Base-by-base conservation (phyloP, 1,140 invertebrate species). In the Bombus waltoni region DNA sequence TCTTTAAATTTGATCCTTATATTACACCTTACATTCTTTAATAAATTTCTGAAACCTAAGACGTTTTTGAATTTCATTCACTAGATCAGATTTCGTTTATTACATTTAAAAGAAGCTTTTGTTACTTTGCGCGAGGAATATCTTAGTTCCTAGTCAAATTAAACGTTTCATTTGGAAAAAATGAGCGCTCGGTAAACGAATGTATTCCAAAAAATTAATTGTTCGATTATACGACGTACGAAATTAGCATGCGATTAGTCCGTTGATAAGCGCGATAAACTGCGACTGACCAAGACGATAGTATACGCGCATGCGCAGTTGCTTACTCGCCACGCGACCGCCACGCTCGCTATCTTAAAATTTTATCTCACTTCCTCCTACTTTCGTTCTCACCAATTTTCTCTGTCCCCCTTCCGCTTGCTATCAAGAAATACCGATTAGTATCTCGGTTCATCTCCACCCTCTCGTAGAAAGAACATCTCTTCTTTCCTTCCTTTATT, bases 271-370 rank as follows among this genome's bases (percentile, higher is more conserved):
- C 22, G 38, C n/a, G 40, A 11, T 42, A 73, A 74, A 81, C 47
- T 18, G 47, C 47, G 47, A 53, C 73, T 66, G 40, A 38, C 13
- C 15, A 22, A 28, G 81, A 83, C 42, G 47, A 13, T 47, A 83
- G 57, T 11, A 11, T 72, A 38, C 22, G 85, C 89, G 86, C 91
- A 91, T 89, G 93, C 90, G 92, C 86, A 79, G n/a, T 74, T 76
- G 81, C 88, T 65, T 76, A 78, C 53, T 18, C 65, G 93, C 94
- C 94, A 94, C 94, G 94, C 94, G 94, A 94, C 93, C 86, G 89
- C 91, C 94, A 93, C 89, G 89, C 90, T 89, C 84, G 79, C 80
- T 84, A 88, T 85, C 82, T 88, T 72, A 11, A 44, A 62, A 86
- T 71, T 88, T 47, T 44, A 75, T 79, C 85, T 89, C 85, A 87